Percentiles rank a stretch among this genome's conserved stretches.
phyloP scores from a whole-genome alignment of 2,888 invertebrate genomes.

The Tetheella fluctuosa region DNA sequence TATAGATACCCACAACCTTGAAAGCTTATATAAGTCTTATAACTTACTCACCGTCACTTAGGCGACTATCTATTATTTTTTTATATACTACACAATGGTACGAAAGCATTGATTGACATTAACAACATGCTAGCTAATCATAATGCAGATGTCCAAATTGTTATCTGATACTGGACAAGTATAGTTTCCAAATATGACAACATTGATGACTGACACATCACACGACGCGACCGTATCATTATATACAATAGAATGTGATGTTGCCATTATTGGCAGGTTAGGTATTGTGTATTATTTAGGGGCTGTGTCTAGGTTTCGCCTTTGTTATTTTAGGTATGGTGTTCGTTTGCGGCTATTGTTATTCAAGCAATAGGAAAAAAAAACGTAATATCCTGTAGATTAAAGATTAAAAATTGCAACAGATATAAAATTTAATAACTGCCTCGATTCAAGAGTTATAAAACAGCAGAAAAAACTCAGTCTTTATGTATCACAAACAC shows the following conservation, averaged over 20 bases:
- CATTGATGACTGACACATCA: conserved; percentile 64
- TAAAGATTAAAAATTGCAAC: conserved; percentile 52
- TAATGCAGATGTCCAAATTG: conserved; percentile 68
- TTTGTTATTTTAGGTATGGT: conserved; percentile 54
- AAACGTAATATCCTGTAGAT: conserved; percentile 45
- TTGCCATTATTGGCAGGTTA: conserved; percentile 57
- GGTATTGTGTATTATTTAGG: conserved; percentile 56
- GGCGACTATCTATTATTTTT: conserved; percentile 54
- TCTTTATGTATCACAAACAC: conserved; percentile 41
- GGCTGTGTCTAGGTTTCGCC: conserved; percentile 61
- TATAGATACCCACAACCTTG: conserved; percentile 54
- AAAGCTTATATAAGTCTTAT: conserved; percentile 48
- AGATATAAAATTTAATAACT: conserved; percentile 45
- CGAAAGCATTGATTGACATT: conserved; percentile 70
- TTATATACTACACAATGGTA: conserved; percentile 43
- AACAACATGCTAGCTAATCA: conserved; percentile 66
- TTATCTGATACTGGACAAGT: conserved; percentile 72
- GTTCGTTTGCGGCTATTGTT: conserved; percentile 72
- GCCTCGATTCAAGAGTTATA: conserved; percentile 43
- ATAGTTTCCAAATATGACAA: conserved; percentile 65
- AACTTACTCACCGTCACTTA: conserved; percentile 34
- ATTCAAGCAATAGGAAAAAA: conserved; percentile 41
- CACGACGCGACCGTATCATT: conserved; percentile 45
- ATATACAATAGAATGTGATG: conserved; percentile 59
- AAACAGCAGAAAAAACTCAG: conserved; percentile 39